Evolutionary conservation across 2,113 vertebrate species (phyloP).

Genomic region (Mastomys natalensis): DNA sequence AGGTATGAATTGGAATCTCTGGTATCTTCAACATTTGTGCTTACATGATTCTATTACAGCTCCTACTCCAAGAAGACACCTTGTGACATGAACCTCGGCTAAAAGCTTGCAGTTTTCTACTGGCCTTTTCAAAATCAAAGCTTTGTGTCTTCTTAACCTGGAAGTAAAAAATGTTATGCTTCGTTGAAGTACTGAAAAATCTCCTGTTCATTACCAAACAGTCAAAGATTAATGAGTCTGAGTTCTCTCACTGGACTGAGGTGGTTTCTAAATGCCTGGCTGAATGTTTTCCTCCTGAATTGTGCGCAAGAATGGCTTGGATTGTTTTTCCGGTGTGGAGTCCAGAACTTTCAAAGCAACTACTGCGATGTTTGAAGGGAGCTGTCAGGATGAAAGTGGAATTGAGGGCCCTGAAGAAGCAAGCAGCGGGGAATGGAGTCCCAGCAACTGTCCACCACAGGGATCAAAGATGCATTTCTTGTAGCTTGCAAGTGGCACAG

Average conservation of each 20-base stretch:
- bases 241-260: slow-evolving; percentile 90
- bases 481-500: slow-evolving; percentile 83
- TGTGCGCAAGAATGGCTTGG: slow-evolving; percentile 92
- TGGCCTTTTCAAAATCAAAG: slow-evolving; percentile 94
- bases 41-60: background rate
- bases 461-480: slow-evolving; percentile 89
- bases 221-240: slow-evolving; percentile 90
- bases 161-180: slow-evolving; percentile 90
- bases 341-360: slow-evolving; percentile 91
- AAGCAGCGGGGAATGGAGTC: slow-evolving; percentile 90
- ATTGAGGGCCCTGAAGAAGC: slow-evolving; percentile 92
- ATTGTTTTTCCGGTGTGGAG: slow-evolving; percentile 92
- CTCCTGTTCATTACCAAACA: slow-evolving; percentile 90
- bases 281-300: slow-evolving; percentile 91
- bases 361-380: slow-evolving; percentile 88
- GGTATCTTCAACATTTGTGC: slow-evolving; percentile 91
- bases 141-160: slow-evolving; percentile 91
- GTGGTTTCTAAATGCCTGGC: slow-evolving; percentile 90
- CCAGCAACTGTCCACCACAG: slow-evolving; percentile 90
- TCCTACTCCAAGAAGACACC: slow-evolving; percentile 85
- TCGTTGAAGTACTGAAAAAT: slow-evolving; percentile 90
- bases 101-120: slow-evolving; percentile 93
- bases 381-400: slow-evolving; percentile 88
- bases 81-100: slow-evolving; percentile 93
- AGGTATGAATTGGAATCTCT: slow-evolving; percentile 92